These are phyloP conservation scores for Aphidius colemani DNA, from an alignment of 2,888 invertebrate genomes.

Conservation along the genomic window DNA sequence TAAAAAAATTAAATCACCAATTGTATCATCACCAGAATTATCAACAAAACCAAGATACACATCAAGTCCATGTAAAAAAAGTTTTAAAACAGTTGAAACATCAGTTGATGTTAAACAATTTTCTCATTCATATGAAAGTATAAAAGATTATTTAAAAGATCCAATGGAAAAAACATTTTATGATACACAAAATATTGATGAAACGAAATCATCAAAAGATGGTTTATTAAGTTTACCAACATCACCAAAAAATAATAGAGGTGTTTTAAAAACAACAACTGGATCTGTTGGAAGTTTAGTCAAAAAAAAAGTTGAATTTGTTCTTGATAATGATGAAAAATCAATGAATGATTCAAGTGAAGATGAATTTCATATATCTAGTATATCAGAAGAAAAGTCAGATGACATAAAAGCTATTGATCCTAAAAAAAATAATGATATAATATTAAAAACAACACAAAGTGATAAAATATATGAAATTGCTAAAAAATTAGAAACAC, in stretches of 20 bases:
- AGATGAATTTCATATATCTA: conserved; percentile 65
- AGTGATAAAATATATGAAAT: conserved; percentile 65
- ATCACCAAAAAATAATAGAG: conserved; percentile 60
- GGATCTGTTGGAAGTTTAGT: conserved; percentile 64
- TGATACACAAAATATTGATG: too few species aligned
- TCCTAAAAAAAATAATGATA: conserved; percentile 47
- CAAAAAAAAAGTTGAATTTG: conserved; percentile 70
- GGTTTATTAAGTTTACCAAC: conserved; percentile 30
- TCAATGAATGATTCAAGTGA: conserved; percentile 56
- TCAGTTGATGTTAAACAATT: conserved; percentile 27
- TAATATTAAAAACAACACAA: conserved; percentile 60
- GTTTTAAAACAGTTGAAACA: not conserved
- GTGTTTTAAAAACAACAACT: conserved; percentile 65
- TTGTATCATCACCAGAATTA: not conserved
- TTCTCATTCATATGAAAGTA: conserved; percentile 44
- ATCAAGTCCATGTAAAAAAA: not conserved
- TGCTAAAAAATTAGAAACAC: conserved; percentile 63
- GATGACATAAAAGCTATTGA: conserved; percentile 46
- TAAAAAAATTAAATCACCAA: conserved; percentile 36
- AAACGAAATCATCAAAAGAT: conserved; percentile 2
- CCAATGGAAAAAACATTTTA: conserved; percentile 4
- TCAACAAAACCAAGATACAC: not conserved
- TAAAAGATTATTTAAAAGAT: conserved; percentile 41
- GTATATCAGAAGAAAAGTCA: conserved; percentile 61
- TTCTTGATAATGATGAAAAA: conserved; percentile 60